A percentile compares a stretch with the other conserved stretches of the same genome.
phyloP scores from a whole-genome alignment of 2,113 vertebrate species.

The Bettongia penicillata region DNA sequence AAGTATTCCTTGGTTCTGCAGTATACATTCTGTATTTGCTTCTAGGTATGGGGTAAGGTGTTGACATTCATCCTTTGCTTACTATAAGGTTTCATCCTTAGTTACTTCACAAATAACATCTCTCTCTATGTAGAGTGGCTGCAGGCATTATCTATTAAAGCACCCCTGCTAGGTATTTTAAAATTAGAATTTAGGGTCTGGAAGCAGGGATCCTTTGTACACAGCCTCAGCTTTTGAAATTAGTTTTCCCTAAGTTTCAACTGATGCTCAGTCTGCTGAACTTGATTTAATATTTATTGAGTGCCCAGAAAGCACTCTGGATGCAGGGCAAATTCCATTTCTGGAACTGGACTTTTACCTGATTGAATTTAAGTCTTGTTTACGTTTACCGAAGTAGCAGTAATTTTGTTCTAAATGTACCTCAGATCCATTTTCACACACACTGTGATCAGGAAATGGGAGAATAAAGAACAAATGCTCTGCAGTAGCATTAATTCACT shows the following conservation, averaged over 20 bases:
- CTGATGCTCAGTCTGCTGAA: conserved; percentile 34
- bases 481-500: background rate
- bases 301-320: conserved; percentile 32
- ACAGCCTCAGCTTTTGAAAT: conserved; percentile 57
- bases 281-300: conserved; percentile 69
- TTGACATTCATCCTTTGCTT: conserved; percentile 46
- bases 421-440: conserved; percentile 22
- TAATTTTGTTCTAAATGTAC: conserved; percentile 26
- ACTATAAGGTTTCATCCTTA: conserved; percentile 38
- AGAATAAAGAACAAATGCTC: background rate
- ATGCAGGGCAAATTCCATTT: conserved; percentile 52
- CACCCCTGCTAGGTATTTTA: conserved; percentile 40
- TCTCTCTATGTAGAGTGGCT: conserved; percentile 35
- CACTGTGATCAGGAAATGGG: background rate
- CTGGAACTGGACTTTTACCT: conserved; percentile 39
- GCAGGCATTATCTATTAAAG: conserved; percentile 56
- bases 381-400: conserved; percentile 46
- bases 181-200: conserved; percentile 59
- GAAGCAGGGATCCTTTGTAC: conserved; percentile 46
- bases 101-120: conserved; percentile 53
- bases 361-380: conserved; percentile 60
- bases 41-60: background rate
- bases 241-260: conserved; percentile 58
- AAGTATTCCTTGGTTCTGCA: conserved; percentile 23
- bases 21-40: conserved; percentile 31